phyloP scores from a whole-genome alignment of 1,140 invertebrate species.

The Drosophila paulistorum region DNA sequence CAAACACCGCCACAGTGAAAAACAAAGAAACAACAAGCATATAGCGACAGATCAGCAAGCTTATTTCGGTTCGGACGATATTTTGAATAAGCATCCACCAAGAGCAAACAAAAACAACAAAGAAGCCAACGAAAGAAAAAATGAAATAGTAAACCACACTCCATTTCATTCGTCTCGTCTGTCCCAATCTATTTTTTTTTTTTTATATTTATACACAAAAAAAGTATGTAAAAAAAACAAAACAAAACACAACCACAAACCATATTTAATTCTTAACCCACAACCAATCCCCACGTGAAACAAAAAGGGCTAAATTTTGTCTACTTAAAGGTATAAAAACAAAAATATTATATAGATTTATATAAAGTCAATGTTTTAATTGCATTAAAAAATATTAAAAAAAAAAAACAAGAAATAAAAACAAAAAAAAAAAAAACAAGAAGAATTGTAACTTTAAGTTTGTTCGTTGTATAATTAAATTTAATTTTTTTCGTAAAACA shows the following conservation, averaged over 20 bases:
- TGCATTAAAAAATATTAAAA: constrained; percentile 50
- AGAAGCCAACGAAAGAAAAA: neutral
- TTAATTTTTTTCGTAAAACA: constrained; percentile 69
- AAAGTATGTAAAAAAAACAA: constrained; percentile 40
- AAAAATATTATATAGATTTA: constrained; percentile 52
- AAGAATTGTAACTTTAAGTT: constrained; percentile 66
- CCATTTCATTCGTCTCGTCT: neutral
- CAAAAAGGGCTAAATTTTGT: constrained; percentile 36
- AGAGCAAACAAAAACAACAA: neutral
- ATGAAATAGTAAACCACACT: neutral
- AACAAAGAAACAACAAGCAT: constrained; percentile 9
- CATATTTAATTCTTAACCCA: constrained; percentile 65
- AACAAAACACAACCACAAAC: constrained; percentile 20
- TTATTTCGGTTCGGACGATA: constrained; percentile 42
- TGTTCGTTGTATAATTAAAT: constrained; percentile 80
- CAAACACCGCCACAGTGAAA: constrained; percentile 74
- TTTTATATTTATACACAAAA: constrained; percentile 58
- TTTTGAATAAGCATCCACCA: neutral
- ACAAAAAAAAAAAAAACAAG: constrained; percentile 42
- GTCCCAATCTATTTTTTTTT: constrained; percentile 71
- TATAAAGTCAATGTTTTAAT: constrained; percentile 79
- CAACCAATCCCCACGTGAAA: constrained; percentile 33
- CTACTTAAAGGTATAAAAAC: constrained; percentile 57
- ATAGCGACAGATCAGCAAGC: constrained; percentile 12
- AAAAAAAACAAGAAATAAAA: constrained; percentile 49